Evolutionary conservation across 2,888 invertebrate species (phyloP), one percentile per base, ranked within the genome.

Genomic region (Eilema depressum): DNA sequence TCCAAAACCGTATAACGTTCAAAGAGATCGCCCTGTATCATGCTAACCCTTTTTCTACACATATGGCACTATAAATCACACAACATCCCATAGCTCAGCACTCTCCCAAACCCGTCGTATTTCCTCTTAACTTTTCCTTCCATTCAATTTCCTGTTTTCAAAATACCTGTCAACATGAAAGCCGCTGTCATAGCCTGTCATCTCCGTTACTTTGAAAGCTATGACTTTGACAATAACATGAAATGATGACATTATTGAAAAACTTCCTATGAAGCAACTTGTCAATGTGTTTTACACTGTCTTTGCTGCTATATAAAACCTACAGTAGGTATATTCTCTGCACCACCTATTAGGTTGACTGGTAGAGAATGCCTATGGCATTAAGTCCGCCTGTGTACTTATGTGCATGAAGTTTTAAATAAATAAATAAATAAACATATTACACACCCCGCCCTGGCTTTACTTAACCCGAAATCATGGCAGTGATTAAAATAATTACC

Each of bases 131-230:
- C 30, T 30, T 61, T 30, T 30, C n/a, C 64, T 47, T 20, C 41
- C 17, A 64, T 74, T 70, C 60, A 78, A 78, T 78, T 78, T 76
- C 71, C 78, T 74, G 64, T 67, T 37, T 71, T 67, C 63, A 26
- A 66, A 69, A 68, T 28, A 56, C 66, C 68, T 69, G 69, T 20
- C 69, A 69, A 61, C 20, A n/a, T 61, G 67, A 66, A 57, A 41
- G 63, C 69, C 47, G 25, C 64, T 66, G n/a, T 64, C 64, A 41
- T 20, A 20, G 47, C 28, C 64, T 66, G 17, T 64, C 64, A 41
- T 20, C 64, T 64, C 25, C 17, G 25, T 4, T 33, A 33, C n/a
- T 33, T 61, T 30, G 11, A 28, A 61, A 61, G 61, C 61, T 61
- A 28, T 61, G 33, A 61, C 30, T 11, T 61, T 61, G 30, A 33